phyloP scores from a whole-genome alignment of 2,113 vertebrate species.

The Pholis gunnellus region DNA sequence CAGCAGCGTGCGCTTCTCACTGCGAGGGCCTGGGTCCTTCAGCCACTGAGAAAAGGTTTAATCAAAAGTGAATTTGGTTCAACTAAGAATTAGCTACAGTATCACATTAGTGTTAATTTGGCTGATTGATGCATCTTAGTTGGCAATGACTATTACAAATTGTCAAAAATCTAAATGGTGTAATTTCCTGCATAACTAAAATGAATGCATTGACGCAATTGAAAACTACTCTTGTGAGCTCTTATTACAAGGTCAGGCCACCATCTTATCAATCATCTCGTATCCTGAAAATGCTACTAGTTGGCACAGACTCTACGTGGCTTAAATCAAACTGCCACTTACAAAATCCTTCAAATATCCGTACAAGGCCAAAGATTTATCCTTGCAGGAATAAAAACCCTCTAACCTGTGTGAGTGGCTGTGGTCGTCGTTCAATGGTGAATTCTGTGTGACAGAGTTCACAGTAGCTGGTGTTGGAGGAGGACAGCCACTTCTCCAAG shows the following conservation, averaged over 20 bases:
- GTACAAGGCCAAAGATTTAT: background rate
- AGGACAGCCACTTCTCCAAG: conserved; percentile 98
- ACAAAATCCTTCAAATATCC: background rate
- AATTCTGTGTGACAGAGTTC: conserved; percentile 99
- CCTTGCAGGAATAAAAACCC: background rate
- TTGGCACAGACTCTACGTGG: background rate
- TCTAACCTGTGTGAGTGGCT: conserved; percentile 94
- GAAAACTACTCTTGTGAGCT: background rate
- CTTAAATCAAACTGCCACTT: conserved; percentile 1
- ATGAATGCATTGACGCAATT: background rate
- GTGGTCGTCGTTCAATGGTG: conserved; percentile 93
- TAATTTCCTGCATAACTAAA: background rate
- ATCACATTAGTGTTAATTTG: background rate
- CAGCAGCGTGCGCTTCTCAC: conserved; percentile 96
- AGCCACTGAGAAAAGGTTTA: conserved; percentile 88
- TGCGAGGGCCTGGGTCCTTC: conserved; percentile 93
- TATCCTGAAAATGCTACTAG: background rate
- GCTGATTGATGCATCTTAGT: background rate
- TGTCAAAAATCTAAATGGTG: background rate
- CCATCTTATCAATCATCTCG: background rate
- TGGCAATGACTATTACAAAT: background rate
- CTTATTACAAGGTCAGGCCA: conserved; percentile 2
- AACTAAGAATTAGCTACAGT: background rate
- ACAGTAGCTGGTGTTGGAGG: conserved; percentile 99
- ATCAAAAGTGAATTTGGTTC: background rate